Percentiles rank a stretch among this genome's conserved stretches.
These are phyloP conservation scores for Callospermophilus lateralis DNA, from an alignment of 2,113 vertebrate species.

Conservation along the genomic window DNA sequence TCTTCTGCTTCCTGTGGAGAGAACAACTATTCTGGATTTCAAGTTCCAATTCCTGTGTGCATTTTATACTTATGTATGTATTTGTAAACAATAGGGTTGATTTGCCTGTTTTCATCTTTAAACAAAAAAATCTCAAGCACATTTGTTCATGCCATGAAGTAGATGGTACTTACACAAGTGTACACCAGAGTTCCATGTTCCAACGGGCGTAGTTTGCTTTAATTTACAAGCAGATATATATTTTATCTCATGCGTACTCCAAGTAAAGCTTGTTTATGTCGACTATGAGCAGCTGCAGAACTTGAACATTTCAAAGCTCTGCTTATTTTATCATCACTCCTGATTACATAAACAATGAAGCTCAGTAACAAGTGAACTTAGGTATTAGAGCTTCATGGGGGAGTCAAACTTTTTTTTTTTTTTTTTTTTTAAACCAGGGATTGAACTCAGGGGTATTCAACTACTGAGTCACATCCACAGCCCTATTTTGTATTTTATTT, in stretches of 20 bases:
- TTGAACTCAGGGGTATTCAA: too few relatives aligned
- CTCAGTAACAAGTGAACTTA: constrained; percentile 90
- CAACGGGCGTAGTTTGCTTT: not conserved
- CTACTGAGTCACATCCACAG: too few relatives aligned
- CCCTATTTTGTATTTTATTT: too few relatives aligned
- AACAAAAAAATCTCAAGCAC: not conserved
- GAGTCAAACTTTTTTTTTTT: not conserved
- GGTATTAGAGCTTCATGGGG: constrained; percentile 89
- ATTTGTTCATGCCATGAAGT: not conserved
- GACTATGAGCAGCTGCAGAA: not conserved
- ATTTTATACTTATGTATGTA: not conserved
- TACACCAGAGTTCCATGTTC: not conserved
- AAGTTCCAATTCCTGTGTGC: not conserved
- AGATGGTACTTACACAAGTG: not conserved
- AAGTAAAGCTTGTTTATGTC: not conserved
- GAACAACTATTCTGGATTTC: not conserved
- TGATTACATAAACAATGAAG: constrained; percentile 90
- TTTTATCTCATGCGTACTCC: not conserved
- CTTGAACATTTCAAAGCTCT: not conserved
- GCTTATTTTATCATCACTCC: constrained; percentile 89
- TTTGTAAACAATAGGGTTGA: not conserved
- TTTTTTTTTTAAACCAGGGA: too few relatives aligned
- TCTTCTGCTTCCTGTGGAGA: not conserved
- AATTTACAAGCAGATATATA: not conserved
- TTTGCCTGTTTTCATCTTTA: not conserved